Evolutionary conservation across 1,140 invertebrate species (phyloP).

Genomic region (Anoplolepis gracilipes): DNA sequence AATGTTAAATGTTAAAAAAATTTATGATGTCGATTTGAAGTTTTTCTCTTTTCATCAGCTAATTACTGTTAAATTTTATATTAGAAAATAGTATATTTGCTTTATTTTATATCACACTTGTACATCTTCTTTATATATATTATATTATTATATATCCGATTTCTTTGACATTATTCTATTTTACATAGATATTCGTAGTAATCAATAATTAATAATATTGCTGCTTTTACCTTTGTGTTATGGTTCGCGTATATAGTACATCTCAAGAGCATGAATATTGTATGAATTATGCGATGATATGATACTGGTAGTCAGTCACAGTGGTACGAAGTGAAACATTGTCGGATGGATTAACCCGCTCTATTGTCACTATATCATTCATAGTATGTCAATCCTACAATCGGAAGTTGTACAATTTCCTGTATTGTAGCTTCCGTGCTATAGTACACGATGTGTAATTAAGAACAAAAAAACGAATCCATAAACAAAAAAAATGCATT

Average conservation of each 20-base stretch:
- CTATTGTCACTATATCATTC: conserved; percentile 37
- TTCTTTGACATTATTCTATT: neutral
- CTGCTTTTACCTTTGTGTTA: conserved; percentile 16
- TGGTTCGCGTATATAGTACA: neutral
- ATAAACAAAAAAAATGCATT: neutral
- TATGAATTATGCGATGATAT: conserved; percentile 45
- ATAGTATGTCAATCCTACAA: conserved; percentile 13
- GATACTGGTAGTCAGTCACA: neutral
- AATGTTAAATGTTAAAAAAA: no score
- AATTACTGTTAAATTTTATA: no score
- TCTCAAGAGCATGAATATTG: neutral
- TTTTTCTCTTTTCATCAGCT: neutral
- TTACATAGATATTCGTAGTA: neutral
- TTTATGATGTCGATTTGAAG: neutral
- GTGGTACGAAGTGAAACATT: conserved; percentile 10
- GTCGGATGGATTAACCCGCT: conserved; percentile 16
- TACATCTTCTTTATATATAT: neutral
- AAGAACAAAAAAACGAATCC: neutral
- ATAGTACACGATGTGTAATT: neutral
- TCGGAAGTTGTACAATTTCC: neutral
- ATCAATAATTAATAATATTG: neutral
- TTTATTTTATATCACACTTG: neutral
- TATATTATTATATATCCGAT: neutral
- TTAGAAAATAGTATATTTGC: no score
- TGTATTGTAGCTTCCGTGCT: neutral